Conservation (phyloP, 1,140 invertebrate species). For the Eumeta japonica region DNA sequence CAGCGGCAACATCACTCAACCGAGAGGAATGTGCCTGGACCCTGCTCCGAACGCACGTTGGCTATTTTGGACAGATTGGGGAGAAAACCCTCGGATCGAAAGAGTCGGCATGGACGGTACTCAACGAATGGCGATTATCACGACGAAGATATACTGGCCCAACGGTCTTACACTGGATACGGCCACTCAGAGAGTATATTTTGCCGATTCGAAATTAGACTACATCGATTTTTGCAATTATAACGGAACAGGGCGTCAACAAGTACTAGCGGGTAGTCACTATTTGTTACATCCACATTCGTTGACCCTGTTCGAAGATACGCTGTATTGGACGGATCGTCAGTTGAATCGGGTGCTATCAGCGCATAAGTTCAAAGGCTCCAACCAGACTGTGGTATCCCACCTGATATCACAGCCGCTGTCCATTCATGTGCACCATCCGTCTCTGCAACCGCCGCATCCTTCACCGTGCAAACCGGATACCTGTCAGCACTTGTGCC, state of each 20-base stretch:
- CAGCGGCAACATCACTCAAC: constrained; percentile 92
- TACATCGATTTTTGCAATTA: constrained; percentile 99
- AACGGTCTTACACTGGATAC: constrained; percentile 95
- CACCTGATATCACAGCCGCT: constrained; percentile 92
- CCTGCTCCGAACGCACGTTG: constrained; percentile 81
- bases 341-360: constrained; percentile 86
- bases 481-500: constrained; percentile 87
- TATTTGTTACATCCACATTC: constrained; percentile 95
- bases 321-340: constrained; percentile 94
- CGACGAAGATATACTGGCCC: constrained; percentile 97
- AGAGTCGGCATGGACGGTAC: constrained; percentile 93
- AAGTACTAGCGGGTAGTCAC: constrained; percentile 83
- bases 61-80: constrained; percentile 98
- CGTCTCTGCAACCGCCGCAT: constrained; percentile 84
- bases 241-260: constrained; percentile 85
- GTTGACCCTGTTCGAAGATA: constrained; percentile 88
- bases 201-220: constrained; percentile 96
- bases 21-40: constrained; percentile 91
- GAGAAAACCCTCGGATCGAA: constrained; percentile 94
- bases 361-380: constrained; percentile 87
- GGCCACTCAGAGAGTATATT: constrained; percentile 91
- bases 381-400: constrained; percentile 89
- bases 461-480: constrained; percentile 79
- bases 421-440: constrained; percentile 92
- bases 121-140: constrained; percentile 83